These are phyloP conservation scores for Drosophila ananassae DNA, from an alignment of 1,140 invertebrate genomes.

Conservation along the genomic window DNA sequence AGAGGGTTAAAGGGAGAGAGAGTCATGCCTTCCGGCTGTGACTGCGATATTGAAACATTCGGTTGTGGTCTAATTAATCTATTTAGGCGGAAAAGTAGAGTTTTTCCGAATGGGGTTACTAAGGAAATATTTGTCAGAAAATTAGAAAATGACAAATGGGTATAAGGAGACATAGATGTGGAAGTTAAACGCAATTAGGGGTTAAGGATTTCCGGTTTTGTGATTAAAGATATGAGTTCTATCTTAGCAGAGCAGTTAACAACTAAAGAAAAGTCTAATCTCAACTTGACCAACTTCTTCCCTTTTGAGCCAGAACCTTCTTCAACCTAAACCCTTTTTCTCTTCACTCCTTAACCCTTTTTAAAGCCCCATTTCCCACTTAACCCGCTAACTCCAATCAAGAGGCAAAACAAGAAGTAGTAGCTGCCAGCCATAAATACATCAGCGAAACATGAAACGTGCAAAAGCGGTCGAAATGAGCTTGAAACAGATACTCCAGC, in stretches of 20 bases:
- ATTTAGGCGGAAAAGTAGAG: conserved; percentile 16
- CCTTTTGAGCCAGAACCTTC: conserved; percentile 7
- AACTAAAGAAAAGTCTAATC: neutral
- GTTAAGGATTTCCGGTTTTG: neutral
- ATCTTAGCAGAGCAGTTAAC: too few relatives aligned
- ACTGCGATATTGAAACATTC: conserved; percentile 41
- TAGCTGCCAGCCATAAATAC: conserved; percentile 40
- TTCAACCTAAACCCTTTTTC: conserved; percentile 9
- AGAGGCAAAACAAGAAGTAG: conserved; percentile 12
- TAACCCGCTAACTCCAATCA: conserved; percentile 37
- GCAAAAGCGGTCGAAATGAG: conserved; percentile 17
- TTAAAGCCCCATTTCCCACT: conserved; percentile 3
- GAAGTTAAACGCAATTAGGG: neutral
- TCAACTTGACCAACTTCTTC: conserved; percentile 13
- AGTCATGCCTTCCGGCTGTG: conserved; percentile 25
- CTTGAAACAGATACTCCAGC: conserved; percentile 27
- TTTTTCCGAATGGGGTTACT: neutral
- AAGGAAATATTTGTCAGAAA: neutral
- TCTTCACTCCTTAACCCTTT: neutral
- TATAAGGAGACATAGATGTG: neutral
- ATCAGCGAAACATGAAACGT: conserved; percentile 52
- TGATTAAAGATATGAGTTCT: too few relatives aligned
- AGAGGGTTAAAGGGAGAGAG: conserved; percentile 4
- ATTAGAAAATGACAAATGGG: neutral
- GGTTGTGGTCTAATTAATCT: conserved; percentile 30